Evolutionary conservation across 2,113 vertebrate genomes (phyloP), one percentile per base, ranked within the genome.

Genomic region (Arvicanthis niloticus): DNA sequence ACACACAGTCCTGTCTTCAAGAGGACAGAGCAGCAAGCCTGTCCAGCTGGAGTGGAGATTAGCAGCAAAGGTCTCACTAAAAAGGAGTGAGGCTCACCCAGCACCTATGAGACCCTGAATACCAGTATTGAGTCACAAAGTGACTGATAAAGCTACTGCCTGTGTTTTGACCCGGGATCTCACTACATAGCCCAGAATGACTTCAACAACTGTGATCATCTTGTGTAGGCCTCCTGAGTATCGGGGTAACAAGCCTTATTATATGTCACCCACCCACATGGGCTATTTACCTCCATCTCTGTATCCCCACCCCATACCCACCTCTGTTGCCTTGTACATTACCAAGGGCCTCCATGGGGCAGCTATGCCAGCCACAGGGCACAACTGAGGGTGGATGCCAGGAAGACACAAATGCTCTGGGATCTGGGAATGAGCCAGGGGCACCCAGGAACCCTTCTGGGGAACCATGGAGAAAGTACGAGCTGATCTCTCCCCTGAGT

Each of bases 401-500:
- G 37, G 29, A 88, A 94, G 70, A 6, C 2, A 73, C 22, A 45
- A 29, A 19, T 15, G 7, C n/a, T 40, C 11, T 24, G 4, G n/a
- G 42, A 40, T 48, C 3, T 37, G 16, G 26, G 17, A 12, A 60
- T 29, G 48, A 48, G 76, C 76, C 51, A 45, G 78, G 67, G 24
- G 6, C 37, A n/a, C 84, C 26, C 10, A 24, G 51, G 51, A 15
- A 34, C 58, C 13, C n/a, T 85, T 51, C 70, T 75, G 76, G 56
- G 56, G 45, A 48, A 37, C 93, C 3, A 2, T 24, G 91, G 42
- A 70, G 65, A 21, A 21, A 19, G 8, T 10, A 51, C 40, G 34
- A 22, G 42, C 48, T n/a, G 31, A 12, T 19, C 12, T 94, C 84
- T 93, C 78, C 95, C 97, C 94, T 16, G 80, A 97, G 92, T 89